Evolutionary conservation across 2,888 invertebrate species (phyloP), one percentile per base, ranked within the genome.

Genomic region (Xestia rhomboidea): DNA sequence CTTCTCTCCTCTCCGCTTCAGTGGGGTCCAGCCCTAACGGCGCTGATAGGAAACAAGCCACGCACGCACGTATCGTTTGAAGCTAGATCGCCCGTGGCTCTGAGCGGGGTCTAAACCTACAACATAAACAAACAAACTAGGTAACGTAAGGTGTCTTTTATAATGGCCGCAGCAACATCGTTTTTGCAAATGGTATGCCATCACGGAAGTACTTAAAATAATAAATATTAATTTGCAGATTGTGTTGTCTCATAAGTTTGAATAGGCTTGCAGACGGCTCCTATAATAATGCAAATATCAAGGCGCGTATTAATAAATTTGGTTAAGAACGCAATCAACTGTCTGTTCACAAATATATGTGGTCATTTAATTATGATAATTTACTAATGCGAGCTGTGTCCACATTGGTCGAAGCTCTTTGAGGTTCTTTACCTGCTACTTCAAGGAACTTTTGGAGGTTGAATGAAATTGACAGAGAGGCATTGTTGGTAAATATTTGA

Each of bases 151-250:
- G 34, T 34, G 34, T 34, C 34, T 10, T 10, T 11, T 11, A 80
- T 41, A 1, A 51, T 38, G 44, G 68, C 38, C 49, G 10, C 21
- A 44, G 34, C 49, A 41, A 64, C 41, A 68, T 57, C 24, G 0
- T 60, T 54, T 82, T 80, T 30, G 2, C 64, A 77, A 76, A 76
- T 54, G 27, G 60, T 15, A 18, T 38, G 38, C 54, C n/a, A 41
- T 79, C 63, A 41, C 83, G 70, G 80, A 80, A 80, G 83, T 54
- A 46, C 46, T 67, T 62, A 24, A 76, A 64, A 60, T 77, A 54
- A 62, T 79, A 68, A 76, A 68, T 70, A 62, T 77, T 51, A 67
- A 77, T 67, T 30, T 60, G 51, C 27, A 44, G n/a, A 80, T 82
- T 60, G 51, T 76, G 41, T 76, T 49, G 76, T 68, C 68, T 68